Evolutionary conservation across 2,888 invertebrate species (phyloP), one percentile per base, ranked within the genome.

Genomic region (Eupithecia subfuscata): DNA sequence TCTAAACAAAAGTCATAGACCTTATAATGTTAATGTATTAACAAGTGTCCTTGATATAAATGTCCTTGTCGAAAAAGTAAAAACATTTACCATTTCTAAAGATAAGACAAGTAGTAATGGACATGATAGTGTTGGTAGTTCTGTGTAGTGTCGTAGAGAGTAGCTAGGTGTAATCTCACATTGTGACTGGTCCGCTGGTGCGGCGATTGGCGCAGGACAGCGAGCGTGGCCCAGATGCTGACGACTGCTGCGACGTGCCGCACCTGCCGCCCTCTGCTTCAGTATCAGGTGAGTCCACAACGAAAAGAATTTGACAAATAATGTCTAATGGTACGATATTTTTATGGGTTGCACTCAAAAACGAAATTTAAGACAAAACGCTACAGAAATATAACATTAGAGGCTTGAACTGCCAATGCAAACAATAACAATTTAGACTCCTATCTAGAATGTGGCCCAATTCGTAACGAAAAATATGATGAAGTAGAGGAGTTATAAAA

Each of bases 141-240:
- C n/a, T n/a, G 40, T 37, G 82, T 83, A 82, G 80, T 84, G 84
- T 76, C 85, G 85, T 90, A 92, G 92, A 84, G 85, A 83, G 92
- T 94, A 94, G 94, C 88, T 95, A 95, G 94, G 93, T 93, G 88
- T 88, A 91, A 91, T 93, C 95, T 94, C 93, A 95, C 94, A 90
- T 93, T 94, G 92, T 94, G 94, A 95, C 94, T 94, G 92, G 93
- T 94, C 94, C 95, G 94, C 94, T 93, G 93, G 91, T 93, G 94
- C 95, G 94, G 94, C 95, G 91, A 89, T 94, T 94, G 94, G 90
- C 94, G 94, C 94, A 95, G 95, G 95, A 86, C 93, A 95, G 95
- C 94, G 92, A 85, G 93, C 89, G 86, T 95, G 95, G 94, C 92
- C 90, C 85, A 90, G 90, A 83, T 95, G 94, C 94, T 95, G 95